Percentiles rank a stretch among this genome's conserved stretches.
These are phyloP conservation scores for Sinopyrophorus schimmeli DNA, from an alignment of 2,888 invertebrate genomes.

Conservation along the genomic window DNA sequence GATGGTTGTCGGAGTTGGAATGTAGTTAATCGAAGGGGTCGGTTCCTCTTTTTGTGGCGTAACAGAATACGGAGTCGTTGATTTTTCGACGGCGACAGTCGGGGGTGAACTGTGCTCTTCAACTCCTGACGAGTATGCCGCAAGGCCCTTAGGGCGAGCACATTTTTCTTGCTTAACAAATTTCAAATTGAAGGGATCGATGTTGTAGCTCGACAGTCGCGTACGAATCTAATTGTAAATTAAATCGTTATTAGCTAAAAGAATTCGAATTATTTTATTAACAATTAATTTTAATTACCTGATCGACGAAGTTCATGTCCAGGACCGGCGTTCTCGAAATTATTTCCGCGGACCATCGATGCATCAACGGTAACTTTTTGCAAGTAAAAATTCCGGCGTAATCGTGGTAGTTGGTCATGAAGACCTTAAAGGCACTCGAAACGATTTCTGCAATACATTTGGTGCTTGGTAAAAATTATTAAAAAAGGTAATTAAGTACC, in stretches of 20 bases:
- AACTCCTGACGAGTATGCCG: no score
- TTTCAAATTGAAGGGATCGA: constrained; percentile 76
- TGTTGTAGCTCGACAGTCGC: constrained; percentile 65
- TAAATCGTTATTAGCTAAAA: no score
- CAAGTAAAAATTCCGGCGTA: constrained; percentile 81
- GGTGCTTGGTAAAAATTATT: neutral
- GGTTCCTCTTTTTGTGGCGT: no score
- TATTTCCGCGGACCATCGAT: constrained; percentile 68
- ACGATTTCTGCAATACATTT: constrained; percentile 65
- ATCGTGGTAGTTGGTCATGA: constrained; percentile 72
- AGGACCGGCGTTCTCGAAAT: constrained; percentile 72
- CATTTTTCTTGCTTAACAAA: constrained; percentile 73
- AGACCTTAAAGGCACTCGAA: constrained; percentile 71
- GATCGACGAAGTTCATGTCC: constrained; percentile 70
- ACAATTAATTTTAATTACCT: no score
- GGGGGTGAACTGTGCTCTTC: no score
- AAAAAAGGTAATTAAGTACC: constrained; percentile 3
- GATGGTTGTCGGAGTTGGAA: no score
- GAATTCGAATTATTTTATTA: no score
- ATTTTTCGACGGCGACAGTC: no score
- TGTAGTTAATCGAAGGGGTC: no score
- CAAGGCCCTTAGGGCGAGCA: constrained; percentile 65
- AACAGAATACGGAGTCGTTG: no score
- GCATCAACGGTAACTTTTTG: constrained; percentile 61
- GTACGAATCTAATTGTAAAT: constrained; percentile 72